phyloP scores from a whole-genome alignment of 1,140 invertebrate species.

The Zaprionus camerounensis region DNA sequence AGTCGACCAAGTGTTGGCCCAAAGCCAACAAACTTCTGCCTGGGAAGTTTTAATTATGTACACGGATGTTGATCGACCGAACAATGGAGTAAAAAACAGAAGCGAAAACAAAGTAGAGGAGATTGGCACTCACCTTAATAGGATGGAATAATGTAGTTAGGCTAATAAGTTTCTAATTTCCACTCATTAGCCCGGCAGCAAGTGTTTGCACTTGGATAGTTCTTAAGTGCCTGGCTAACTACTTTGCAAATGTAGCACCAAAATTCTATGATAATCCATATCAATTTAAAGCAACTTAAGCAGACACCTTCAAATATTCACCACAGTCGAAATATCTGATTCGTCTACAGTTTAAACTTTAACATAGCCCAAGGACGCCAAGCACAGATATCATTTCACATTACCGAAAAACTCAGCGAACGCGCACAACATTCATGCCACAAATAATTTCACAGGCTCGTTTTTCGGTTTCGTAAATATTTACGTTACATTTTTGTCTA shows the following conservation, averaged over 20 bases:
- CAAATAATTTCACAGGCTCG: conserved; percentile 32
- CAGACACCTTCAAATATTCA: not conserved
- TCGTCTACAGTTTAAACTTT: not conserved
- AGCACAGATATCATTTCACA: conserved; percentile 20
- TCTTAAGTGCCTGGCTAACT: not conserved
- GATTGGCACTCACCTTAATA: conserved; percentile 1
- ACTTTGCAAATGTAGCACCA: not conserved
- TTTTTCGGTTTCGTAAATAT: conserved; percentile 15
- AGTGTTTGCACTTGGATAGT: not conserved
- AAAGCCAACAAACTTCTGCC: conserved; percentile 11
- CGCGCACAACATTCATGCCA: conserved; percentile 18
- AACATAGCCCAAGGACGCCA: not conserved
- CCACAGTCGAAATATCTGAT: not conserved
- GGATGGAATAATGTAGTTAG: not conserved
- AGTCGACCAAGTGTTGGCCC: conserved; percentile 41
- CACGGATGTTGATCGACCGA: conserved; percentile 16
- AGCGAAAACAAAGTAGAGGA: not conserved
- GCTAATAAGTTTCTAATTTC: not conserved
- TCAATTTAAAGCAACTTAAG: not conserved
- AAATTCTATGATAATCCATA: not conserved
- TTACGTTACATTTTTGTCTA: conserved; percentile 25
- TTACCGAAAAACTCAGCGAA: conserved; percentile 18
- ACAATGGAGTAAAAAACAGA: conserved; percentile 1
- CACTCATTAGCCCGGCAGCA: not conserved
- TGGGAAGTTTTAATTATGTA: conserved; percentile 15